A percentile compares a stretch with the other conserved stretches of the same genome.
phyloP scores from a whole-genome alignment of 2,113 vertebrate genomes.

The Thryonomys swinderianus region DNA sequence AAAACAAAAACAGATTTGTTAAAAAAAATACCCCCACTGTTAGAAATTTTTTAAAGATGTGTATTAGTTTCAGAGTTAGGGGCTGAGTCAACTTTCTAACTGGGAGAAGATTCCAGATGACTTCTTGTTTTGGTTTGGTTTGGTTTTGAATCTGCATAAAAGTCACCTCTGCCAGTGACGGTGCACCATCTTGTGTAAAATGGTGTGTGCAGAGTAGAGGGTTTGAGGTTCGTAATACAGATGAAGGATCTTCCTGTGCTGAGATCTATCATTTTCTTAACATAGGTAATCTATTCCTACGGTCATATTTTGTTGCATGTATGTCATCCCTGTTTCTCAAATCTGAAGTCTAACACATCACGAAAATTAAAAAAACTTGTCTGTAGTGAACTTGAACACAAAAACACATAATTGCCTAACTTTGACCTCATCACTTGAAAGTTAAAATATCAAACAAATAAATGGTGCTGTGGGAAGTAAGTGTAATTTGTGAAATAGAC shows the following conservation, averaged over 20 bases:
- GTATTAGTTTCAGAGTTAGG: constrained; percentile 15
- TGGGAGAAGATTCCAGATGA: background rate
- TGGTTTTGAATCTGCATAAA: constrained; percentile 11
- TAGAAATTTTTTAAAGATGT: constrained; percentile 26
- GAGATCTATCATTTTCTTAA: background rate
- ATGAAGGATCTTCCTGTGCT: background rate
- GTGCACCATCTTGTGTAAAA: background rate
- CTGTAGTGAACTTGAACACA: background rate
- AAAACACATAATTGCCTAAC: background rate
- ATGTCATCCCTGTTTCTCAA: background rate
- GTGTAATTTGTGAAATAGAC: background rate
- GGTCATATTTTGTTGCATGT: background rate
- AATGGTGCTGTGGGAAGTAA: background rate
- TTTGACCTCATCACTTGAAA: background rate
- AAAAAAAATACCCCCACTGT: constrained; percentile 4
- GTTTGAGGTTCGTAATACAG: background rate
- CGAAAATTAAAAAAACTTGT: constrained; percentile 35
- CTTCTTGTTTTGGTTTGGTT: background rate
- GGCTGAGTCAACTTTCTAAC: background rate
- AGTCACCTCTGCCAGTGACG: background rate
- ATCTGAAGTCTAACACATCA: background rate
- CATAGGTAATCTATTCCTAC: background rate
- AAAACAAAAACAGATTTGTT: constrained; percentile 70
- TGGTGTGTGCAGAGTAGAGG: background rate
- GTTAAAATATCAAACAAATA: constrained; percentile 40